These are phyloP conservation scores for Montifringilla adamsi DNA, from an alignment of 2,113 vertebrate species.

Conservation along the genomic window DNA sequence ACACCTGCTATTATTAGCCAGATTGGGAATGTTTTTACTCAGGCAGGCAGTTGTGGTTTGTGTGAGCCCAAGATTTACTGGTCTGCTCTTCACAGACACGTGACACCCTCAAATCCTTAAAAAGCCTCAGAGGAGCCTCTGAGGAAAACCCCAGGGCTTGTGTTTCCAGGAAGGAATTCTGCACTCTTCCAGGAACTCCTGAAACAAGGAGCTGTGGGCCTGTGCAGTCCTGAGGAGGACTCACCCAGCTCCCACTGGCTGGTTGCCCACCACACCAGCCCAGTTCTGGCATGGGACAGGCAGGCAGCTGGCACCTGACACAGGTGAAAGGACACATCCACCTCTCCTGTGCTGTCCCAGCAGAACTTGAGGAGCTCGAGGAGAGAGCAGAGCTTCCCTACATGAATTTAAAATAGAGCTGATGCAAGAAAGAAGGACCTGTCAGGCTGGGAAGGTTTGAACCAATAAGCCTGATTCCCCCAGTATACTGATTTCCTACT, in stretches of 20 bases:
- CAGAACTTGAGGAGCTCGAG: not conserved
- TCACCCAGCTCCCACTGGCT: not conserved
- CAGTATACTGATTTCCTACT: not conserved
- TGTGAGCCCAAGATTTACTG: not conserved
- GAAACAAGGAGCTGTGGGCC: accelerated
- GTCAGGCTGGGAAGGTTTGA: not conserved
- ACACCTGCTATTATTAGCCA: not conserved
- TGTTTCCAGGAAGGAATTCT: not conserved
- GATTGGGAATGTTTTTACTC: not conserved
- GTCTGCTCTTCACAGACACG: accelerated
- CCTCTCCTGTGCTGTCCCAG: not conserved
- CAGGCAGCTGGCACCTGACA: not conserved
- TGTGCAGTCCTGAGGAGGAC: not conserved
- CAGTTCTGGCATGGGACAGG: accelerated
- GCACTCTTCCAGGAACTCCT: not conserved
- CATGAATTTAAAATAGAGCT: not conserved
- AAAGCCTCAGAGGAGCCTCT: not conserved
- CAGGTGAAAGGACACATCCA: accelerated
- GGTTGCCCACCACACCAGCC: not conserved
- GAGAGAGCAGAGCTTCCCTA: not conserved
- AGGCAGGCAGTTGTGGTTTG: not conserved
- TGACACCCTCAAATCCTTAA: not conserved
- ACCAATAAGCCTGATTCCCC: not conserved
- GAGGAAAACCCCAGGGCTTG: not conserved
- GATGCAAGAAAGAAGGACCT: not conserved